Evolutionary conservation across 2,113 vertebrate species (phyloP), one percentile per base, ranked within the genome.

Genomic region (Scomber japonicus): DNA sequence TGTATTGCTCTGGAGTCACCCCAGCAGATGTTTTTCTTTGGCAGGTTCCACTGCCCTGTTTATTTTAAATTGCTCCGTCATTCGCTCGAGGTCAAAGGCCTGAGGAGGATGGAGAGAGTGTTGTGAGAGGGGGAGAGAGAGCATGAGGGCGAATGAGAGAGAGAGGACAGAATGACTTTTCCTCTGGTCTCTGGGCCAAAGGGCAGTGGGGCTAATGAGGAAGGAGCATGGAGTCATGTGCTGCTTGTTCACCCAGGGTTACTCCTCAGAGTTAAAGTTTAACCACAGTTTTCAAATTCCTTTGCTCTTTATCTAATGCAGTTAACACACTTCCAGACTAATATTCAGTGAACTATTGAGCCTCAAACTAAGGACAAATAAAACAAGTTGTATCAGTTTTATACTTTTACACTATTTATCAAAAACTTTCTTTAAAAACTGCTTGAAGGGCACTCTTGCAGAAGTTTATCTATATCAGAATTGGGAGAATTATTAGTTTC

Each of bases 21-120:
- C 49, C 74, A 92, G 89, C 94, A 96, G 94, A 95, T 95, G 94
- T 93, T 95, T 91, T 91, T 86, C 84, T 91, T 89, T 80, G 84
- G 85, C 91, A 81, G 78, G 81, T 92, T 92, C 85, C 75, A 61
- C 78, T 48, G 75, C 63, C 55, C 53, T 93, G 93, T 94, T 93
- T 95, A 90, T 94, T 93, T 92, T 89, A 89, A 91, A 91, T 88
- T 84, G 91, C 92, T 91, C 75, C 17, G 35, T 91, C 90, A 90
- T 90, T 90, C 79, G 59, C 59, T 81, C 4, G 82, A 93, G 94
- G 93, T 95, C 94, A 95, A 93, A 95, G 93, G 94, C 90, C 86
- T 31, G 15, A 69, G 78, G 17, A 78, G 71, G 70, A 85, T 63
- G 84, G 55, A 75, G 80, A 35, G 86, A 71, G 82, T 56, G 81